phyloP scores from a whole-genome alignment of 1,140 invertebrate species.

The Brachionus sp. region DNA sequence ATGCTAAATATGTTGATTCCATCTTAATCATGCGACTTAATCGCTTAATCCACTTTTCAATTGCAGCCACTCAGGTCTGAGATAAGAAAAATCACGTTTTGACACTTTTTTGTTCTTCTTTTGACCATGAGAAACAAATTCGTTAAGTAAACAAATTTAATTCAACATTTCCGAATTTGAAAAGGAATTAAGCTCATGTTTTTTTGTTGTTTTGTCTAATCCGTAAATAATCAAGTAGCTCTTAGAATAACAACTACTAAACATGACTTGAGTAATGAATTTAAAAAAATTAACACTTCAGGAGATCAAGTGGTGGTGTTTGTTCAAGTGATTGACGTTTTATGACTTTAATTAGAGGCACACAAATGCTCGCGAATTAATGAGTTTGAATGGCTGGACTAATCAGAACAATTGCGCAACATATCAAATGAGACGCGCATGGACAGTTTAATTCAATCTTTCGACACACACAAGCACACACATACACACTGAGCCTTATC shows the following conservation, averaged over 20 bases:
- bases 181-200: neutral
- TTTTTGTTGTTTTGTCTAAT: neutral
- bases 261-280: neutral
- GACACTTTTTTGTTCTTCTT: neutral
- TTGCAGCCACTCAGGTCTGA: neutral
- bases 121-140: neutral
- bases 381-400: neutral
- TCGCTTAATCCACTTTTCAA: constrained; percentile 14
- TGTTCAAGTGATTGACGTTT: constrained; percentile 19
- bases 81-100: neutral
- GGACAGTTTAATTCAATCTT: no score
- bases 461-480: no score
- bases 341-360: neutral
- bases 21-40: constrained; percentile 40
- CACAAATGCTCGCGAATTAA: constrained; percentile 2
- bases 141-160: neutral
- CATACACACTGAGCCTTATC: neutral
- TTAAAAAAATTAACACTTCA: constrained; percentile 16
- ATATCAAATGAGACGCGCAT: no score
- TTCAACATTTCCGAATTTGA: constrained; percentile 10
- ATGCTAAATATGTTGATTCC: neutral
- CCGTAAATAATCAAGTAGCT: constrained; percentile 18
- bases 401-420: neutral
- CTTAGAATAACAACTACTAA: neutral
- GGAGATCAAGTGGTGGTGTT: constrained; percentile 12